phyloP scores from a whole-genome alignment of 2,888 invertebrate species.

The Melinaea marsaeus region DNA sequence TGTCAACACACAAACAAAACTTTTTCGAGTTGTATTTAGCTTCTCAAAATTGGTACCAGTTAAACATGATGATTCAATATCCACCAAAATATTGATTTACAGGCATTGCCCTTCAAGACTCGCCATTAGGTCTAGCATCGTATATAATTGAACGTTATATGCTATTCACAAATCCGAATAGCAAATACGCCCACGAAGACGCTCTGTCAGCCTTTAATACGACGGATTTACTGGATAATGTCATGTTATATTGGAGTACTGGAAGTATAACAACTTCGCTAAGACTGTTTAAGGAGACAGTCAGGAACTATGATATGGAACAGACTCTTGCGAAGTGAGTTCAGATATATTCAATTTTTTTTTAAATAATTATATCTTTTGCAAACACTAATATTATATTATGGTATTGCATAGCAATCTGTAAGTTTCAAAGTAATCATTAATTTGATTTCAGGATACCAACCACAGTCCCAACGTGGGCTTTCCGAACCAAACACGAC shows the following conservation, averaged over 20 bases:
- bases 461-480: constrained; percentile 83
- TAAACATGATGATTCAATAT: background rate
- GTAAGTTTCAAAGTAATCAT: background rate
- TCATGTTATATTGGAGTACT: constrained; percentile 77
- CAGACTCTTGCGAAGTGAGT: constrained; percentile 54
- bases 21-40: background rate
- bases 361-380: background rate
- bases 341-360: too few relatives aligned
- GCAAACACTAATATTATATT: background rate
- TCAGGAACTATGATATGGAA: constrained; percentile 49
- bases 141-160: constrained; percentile 93
- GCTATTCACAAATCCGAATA: constrained; percentile 79
- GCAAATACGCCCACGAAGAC: constrained; percentile 77
- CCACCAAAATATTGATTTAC: constrained; percentile 32
- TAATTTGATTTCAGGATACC: constrained; percentile 75
- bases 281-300: constrained; percentile 81
- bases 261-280: constrained; percentile 67
- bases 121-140: constrained; percentile 90
- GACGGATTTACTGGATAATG: constrained; percentile 69
- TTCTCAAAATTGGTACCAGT: background rate
- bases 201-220: constrained; percentile 71
- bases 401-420: background rate
- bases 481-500: constrained; percentile 84
- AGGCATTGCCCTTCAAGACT: constrained; percentile 85
- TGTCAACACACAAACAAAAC: too few relatives aligned